Evolutionary conservation across 2,113 vertebrate genomes (phyloP).

Genomic region (Halcyon malimbica): DNA sequence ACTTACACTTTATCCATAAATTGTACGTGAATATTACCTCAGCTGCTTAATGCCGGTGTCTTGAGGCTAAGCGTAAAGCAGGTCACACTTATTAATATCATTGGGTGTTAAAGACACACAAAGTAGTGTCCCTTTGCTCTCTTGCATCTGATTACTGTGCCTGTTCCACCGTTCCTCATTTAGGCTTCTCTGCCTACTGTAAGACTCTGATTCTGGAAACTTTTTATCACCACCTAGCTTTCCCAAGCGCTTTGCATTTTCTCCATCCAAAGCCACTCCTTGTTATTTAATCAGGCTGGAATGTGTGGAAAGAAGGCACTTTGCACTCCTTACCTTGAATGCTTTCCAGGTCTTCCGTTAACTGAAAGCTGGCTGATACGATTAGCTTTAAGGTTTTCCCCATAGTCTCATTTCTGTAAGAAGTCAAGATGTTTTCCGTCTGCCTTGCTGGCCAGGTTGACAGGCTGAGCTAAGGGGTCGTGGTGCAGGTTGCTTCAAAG

Average conservation of each 20-base stretch:
- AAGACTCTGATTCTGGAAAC: background rate
- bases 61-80: background rate
- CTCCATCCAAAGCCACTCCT: constrained; percentile 36
- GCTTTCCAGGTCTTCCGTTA: background rate
- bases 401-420: background rate
- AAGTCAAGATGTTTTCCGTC: constrained; percentile 2
- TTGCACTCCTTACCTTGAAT: constrained; percentile 35
- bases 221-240: constrained; percentile 26
- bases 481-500: background rate
- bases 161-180: background rate
- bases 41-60: background rate
- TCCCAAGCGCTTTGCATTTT: constrained; percentile 24
- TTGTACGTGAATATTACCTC: background rate
- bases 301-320: constrained; percentile 57
- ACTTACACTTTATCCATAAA: background rate
- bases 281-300: constrained; percentile 36
- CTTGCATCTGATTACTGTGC: background rate
- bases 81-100: background rate
- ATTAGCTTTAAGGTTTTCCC: background rate
- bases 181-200: background rate
- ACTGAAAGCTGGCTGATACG: background rate
- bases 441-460: background rate
- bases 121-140: background rate
- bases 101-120: background rate
- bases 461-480: background rate